phyloP scores from a whole-genome alignment of 2,888 invertebrate species.

The Panopea generosa region DNA sequence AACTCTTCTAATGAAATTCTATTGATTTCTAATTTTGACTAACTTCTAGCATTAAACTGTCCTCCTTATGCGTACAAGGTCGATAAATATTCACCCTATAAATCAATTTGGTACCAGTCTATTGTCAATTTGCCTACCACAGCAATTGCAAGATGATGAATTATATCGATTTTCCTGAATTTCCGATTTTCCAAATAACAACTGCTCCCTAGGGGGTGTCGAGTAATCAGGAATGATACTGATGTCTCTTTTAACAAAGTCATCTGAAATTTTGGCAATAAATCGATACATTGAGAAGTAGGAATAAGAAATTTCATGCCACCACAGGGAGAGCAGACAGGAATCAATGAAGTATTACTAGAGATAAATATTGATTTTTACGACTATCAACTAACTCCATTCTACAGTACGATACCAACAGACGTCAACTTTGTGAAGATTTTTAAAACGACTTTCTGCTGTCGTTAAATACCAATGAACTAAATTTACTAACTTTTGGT shows the following conservation, averaged over 20 bases:
- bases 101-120: slow-evolving; percentile 8
- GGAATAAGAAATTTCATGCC: background rate
- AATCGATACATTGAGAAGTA: slow-evolving; percentile 6
- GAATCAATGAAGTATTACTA: slow-evolving; percentile 1
- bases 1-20: too few relatives aligned
- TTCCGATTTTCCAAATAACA: slow-evolving; percentile 18
- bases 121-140: slow-evolving; percentile 2
- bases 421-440: too few relatives aligned
- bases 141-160: slow-evolving; percentile 8
- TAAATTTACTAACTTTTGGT: too few relatives aligned
- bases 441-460: too few relatives aligned
- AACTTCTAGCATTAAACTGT: too few relatives aligned
- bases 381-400: background rate
- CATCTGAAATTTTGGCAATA: slow-evolving; percentile 4
- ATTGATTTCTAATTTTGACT: too few relatives aligned
- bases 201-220: slow-evolving; percentile 11
- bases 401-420: too few relatives aligned
- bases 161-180: slow-evolving; percentile 17
- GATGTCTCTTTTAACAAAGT: slow-evolving; percentile 5
- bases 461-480: too few relatives aligned
- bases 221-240: slow-evolving; percentile 5
- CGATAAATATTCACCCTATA: slow-evolving; percentile 5
- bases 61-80: background rate
- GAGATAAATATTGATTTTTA: slow-evolving; percentile 4
- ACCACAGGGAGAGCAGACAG: background rate